Evolutionary conservation across 2,797 vertebrate species (phyloP), one percentile per base, ranked within the genome.

Genomic region (Ctenochaetus hawaiiensis): DNA sequence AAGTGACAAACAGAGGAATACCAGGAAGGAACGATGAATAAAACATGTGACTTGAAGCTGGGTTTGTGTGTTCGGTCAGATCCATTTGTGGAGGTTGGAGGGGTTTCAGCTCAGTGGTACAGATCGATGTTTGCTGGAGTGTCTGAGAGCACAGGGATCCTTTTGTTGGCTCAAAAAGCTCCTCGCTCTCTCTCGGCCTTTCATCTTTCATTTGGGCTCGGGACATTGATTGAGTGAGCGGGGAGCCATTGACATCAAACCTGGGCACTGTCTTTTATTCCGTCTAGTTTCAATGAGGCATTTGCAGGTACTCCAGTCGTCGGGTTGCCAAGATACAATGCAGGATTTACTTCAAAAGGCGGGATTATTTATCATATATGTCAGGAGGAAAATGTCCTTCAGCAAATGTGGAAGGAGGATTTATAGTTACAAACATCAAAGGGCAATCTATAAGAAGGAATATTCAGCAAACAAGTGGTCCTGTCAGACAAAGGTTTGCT

Each of bases 221-320:
- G 67, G 72, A 81, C 79, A 90, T 89, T 86, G 90, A 93, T 87
- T 84, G 83, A 75, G 81, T 6, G 66, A 81, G 78, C 20, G 8
- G 79, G 83, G 81, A 74, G 72, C 87, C 79, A 57, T 61, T 79
- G 83, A 91, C 84, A 91, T 93, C 84, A 90, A 91, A 89, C 83
- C 79, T 78, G 58, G 53, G 67, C 78, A 56, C 72, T 64, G 81
- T 80, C 82, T 86, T 90, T 90, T 69, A 82, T 81, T 72, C 77
- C 64, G 59, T 26, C 72, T 53, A 47, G 26, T 67, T 76, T 59
- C 67, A 84, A 37, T 30, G 34, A 82, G 66, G 72, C 23, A 80
- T 63, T 85, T 72, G 66, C 62, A 81, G 81, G 80, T 81, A 75
- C 68, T 84, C 65, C 45, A 17, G 57, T 30, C 34, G 4, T 26